Conservation (phyloP, 2,797 vertebrate genomes). For the Amblyraja radiata region DNA sequence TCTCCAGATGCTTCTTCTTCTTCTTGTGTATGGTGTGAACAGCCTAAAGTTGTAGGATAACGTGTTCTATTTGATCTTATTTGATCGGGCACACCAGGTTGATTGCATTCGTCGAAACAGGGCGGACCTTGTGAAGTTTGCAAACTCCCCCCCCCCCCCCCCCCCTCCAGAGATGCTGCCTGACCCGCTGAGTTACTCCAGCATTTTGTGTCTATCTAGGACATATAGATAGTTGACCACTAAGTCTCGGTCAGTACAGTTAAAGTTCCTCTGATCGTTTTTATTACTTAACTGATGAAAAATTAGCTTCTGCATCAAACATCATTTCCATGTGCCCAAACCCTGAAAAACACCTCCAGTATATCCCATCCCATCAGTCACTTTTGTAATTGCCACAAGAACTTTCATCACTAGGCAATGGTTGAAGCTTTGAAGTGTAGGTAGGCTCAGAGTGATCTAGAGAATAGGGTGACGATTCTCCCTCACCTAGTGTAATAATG, state of each 20-base stretch:
- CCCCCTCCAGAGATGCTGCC: too few species aligned
- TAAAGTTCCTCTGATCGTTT: not conserved
- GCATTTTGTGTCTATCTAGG: too few species aligned
- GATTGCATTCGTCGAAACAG: too few species aligned
- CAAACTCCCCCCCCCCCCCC: too few species aligned
- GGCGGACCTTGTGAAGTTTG: too few species aligned
- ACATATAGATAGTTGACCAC: not conserved
- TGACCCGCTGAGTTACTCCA: too few species aligned
- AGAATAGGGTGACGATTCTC: not conserved
- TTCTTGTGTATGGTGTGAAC: too few species aligned
- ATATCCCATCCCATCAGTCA: not conserved
- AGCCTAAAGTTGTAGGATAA: too few species aligned
- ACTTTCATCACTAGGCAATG: not conserved
- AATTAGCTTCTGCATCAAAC: not conserved
- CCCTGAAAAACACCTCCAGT: not conserved
- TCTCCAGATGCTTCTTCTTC: too few species aligned
- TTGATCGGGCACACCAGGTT: too few species aligned
- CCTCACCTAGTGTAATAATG: not conserved
- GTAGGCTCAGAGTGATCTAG: not conserved
- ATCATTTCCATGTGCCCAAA: not conserved
- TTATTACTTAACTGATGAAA: not conserved
- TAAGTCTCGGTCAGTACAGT: not conserved
- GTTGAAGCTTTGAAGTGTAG: not conserved
- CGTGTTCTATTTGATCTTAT: too few species aligned
- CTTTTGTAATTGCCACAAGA: not conserved